A percentile compares a stretch with the other conserved stretches of the same genome.
These are phyloP conservation scores for Rhinoderma darwinii DNA, from an alignment of 2,113 vertebrate genomes.

Conservation along the genomic window DNA sequence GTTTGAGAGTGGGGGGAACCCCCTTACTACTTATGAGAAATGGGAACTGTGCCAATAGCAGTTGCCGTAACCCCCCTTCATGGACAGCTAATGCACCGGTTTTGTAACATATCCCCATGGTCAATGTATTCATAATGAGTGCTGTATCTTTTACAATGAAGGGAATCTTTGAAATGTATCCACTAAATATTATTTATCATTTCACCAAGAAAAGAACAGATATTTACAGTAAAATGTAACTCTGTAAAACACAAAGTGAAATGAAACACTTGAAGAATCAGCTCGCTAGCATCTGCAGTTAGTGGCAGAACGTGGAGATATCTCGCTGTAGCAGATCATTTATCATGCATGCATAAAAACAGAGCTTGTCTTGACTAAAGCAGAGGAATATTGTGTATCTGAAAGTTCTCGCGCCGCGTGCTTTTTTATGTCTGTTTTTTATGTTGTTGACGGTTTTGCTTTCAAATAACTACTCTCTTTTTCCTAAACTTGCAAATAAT, in stretches of 20 bases:
- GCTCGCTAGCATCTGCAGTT: not conserved
- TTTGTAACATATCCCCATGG: not conserved
- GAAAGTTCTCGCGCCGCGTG: not conserved
- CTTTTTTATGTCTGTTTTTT: constrained; percentile 11
- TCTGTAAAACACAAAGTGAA: constrained; percentile 7
- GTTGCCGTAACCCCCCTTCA: not conserved
- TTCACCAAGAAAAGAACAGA: not conserved
- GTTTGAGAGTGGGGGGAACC: not conserved
- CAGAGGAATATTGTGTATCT: not conserved
- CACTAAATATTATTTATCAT: not conserved
- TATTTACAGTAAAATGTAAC: constrained; percentile 2
- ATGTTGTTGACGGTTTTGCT: constrained; percentile 14
- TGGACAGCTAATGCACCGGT: not conserved
- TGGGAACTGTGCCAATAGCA: not conserved
- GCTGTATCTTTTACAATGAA: not conserved
- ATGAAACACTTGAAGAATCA: not conserved
- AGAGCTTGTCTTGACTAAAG: not conserved
- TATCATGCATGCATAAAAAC: constrained; percentile 19
- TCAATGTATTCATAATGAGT: not conserved
- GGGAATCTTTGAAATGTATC: not conserved
- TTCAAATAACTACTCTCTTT: constrained; percentile 6
- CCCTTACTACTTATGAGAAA: too few relatives aligned
- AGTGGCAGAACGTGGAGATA: constrained; percentile 16
- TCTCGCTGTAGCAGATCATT: constrained; percentile 28
- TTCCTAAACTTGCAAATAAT: not conserved